These are phyloP conservation scores for Paguma larvata DNA, from an alignment of 2,797 vertebrate species.

Conservation along the genomic window DNA sequence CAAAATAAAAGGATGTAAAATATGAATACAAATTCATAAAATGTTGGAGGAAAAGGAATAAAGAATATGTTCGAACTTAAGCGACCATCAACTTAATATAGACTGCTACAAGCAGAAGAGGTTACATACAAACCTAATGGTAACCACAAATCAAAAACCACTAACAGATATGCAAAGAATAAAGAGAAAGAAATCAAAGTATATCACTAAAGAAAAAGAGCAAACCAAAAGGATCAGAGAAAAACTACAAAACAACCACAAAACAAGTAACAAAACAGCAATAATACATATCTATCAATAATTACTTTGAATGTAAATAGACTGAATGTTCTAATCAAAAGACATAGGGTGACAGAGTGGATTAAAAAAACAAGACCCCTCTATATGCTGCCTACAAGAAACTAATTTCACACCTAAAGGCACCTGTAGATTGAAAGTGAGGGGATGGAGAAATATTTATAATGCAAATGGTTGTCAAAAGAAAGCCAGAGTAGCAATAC, in stretches of 20 bases:
- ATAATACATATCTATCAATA: background rate
- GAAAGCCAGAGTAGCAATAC: background rate
- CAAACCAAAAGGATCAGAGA: background rate
- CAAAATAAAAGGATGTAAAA: background rate
- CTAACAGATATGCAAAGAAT: background rate
- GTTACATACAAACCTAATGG: background rate
- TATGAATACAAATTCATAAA: background rate
- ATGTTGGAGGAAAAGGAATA: background rate
- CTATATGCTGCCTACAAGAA: background rate
- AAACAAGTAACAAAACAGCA: background rate
- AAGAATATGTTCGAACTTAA: background rate
- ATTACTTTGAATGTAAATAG: background rate
- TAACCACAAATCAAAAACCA: background rate
- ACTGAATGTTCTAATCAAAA: background rate
- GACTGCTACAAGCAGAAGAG: background rate
- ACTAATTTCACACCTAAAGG: background rate
- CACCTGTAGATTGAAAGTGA: background rate
- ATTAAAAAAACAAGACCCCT: background rate
- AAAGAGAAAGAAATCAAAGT: background rate
- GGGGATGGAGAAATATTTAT: background rate
- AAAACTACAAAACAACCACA: background rate
- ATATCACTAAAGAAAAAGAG: background rate
- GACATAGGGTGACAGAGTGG: background rate
- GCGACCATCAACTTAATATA: background rate
- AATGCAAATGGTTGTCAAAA: background rate